A percentile compares a stretch with the other conserved stretches of the same genome.
Conservation (phyloP, 2,888 invertebrate species). For the Xestia rhomboidea region DNA sequence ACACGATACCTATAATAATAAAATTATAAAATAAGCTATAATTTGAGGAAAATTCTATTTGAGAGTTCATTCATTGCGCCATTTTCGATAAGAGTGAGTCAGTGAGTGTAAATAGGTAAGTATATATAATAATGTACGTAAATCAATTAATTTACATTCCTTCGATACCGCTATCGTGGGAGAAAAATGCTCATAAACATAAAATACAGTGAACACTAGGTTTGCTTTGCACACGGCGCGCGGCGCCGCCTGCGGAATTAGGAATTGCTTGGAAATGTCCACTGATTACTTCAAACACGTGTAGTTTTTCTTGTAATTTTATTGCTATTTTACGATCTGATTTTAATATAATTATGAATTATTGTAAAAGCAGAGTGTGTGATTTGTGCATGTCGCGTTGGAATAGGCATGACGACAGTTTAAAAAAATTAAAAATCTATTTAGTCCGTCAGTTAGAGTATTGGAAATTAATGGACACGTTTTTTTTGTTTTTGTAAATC, state of each 20-base stretch:
- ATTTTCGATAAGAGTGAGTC: slow-evolving; percentile 58
- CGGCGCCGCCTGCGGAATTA: slow-evolving; percentile 49
- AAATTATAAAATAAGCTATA: slow-evolving; percentile 15
- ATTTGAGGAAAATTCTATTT: slow-evolving; percentile 51
- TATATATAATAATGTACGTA: slow-evolving; percentile 25
- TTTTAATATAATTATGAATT: slow-evolving; percentile 11
- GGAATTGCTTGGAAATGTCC: slow-evolving; percentile 36
- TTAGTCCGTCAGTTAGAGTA: too few species aligned
- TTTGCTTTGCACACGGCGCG: slow-evolving; percentile 69
- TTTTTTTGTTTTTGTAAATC: too few species aligned
- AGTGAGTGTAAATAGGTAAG: slow-evolving; percentile 28
- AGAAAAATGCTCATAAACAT: slow-evolving; percentile 48
- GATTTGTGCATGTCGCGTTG: background rate
- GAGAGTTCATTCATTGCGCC: slow-evolving; percentile 49
- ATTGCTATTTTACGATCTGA: background rate
- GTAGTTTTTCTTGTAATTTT: slow-evolving; percentile 15
- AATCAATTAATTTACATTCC: slow-evolving; percentile 65
- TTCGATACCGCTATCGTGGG: slow-evolving; percentile 55
- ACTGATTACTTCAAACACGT: slow-evolving; percentile 24
- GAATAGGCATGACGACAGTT: too few species aligned
- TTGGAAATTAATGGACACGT: too few species aligned
- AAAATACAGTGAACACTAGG: slow-evolving; percentile 43
- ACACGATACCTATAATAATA: slow-evolving; percentile 2
- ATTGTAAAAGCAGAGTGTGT: background rate
- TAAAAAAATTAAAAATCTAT: too few species aligned